Percentiles rank a stretch among this genome's conserved stretches.
phyloP scores from a whole-genome alignment of 2,888 invertebrate species.

The Gryllus longicercus region DNA sequence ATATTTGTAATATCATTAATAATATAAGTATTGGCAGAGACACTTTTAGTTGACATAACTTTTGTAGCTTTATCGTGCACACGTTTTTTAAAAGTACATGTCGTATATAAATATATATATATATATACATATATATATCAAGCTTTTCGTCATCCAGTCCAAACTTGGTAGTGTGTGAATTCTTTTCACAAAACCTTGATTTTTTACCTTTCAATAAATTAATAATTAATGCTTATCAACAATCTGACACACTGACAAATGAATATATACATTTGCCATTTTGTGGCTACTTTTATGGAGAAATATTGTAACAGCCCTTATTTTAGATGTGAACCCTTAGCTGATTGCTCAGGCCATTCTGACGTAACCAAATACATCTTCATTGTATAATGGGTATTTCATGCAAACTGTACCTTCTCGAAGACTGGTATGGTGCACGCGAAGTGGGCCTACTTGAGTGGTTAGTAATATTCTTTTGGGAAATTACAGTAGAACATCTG shows the following conservation, averaged over 20 bases:
- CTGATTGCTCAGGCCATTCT: slow-evolving; percentile 31
- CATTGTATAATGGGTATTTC: slow-evolving; percentile 26
- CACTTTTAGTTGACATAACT: slow-evolving; percentile 34
- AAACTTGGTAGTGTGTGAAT: slow-evolving; percentile 20
- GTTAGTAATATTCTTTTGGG: slow-evolving; percentile 29
- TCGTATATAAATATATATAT: slow-evolving; percentile 25
- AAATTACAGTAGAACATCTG: slow-evolving; percentile 24
- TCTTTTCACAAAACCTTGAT: slow-evolving; percentile 27
- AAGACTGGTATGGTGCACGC: slow-evolving; percentile 35
- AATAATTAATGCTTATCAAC: slow-evolving; percentile 25
- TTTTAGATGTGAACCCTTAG: slow-evolving; percentile 33
- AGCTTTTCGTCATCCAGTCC: slow-evolving; percentile 31
- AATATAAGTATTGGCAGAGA: slow-evolving; percentile 38
- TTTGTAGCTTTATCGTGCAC: slow-evolving; percentile 37
- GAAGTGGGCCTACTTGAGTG: slow-evolving; percentile 31
- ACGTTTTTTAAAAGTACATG: slow-evolving; percentile 33
- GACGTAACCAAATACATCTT: slow-evolving; percentile 24
- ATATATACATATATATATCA: slow-evolving; percentile 29
- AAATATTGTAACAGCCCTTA: slow-evolving; percentile 29
- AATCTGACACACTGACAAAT: slow-evolving; percentile 7
- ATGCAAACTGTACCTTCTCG: slow-evolving; percentile 32
- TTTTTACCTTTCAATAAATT: slow-evolving; percentile 29
- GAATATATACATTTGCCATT: slow-evolving; percentile 11
- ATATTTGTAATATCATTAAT: slow-evolving; percentile 34
- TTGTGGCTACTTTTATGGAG: slow-evolving; percentile 17